Conservation (phyloP, 2,888 invertebrate species). For the Ecliptopera silaceata region DNA sequence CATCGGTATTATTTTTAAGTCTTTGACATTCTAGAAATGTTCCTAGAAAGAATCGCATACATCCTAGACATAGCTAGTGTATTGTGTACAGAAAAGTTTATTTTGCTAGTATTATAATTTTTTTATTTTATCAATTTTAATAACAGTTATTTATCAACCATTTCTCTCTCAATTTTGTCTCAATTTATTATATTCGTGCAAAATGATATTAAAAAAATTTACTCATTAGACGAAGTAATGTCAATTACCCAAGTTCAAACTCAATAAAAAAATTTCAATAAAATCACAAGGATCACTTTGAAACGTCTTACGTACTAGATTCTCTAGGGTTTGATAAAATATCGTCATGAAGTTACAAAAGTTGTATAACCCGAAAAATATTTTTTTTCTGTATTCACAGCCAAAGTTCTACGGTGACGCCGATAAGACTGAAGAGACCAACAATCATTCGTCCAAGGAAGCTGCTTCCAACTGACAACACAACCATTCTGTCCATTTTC, state of each 20-base stretch:
- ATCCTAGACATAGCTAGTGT: conserved; percentile 2
- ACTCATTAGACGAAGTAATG: no score
- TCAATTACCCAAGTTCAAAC: no score
- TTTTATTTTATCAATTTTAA: background rate
- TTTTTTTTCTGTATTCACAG: conserved; percentile 49
- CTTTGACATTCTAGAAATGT: background rate
- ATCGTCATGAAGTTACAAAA: background rate
- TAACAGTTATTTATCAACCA: background rate
- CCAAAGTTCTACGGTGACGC: conserved; percentile 86
- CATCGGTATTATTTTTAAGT: conserved; percentile 2
- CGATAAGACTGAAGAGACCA: conserved; percentile 84
- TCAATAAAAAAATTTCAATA: no score
- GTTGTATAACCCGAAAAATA: background rate
- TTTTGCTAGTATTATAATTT: background rate
- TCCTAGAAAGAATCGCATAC: background rate
- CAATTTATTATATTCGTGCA: background rate
- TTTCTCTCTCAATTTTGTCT: background rate
- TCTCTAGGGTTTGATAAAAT: background rate
- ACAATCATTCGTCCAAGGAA: conserved; percentile 81
- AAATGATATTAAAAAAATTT: no score
- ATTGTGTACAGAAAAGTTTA: background rate
- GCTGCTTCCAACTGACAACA: conserved; percentile 60
- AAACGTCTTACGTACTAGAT: no score
- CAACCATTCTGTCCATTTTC: conserved; percentile 34
- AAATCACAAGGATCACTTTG: no score